phyloP scores from a whole-genome alignment of 1,140 invertebrate genomes.

The Geopemphigus sp. region DNA sequence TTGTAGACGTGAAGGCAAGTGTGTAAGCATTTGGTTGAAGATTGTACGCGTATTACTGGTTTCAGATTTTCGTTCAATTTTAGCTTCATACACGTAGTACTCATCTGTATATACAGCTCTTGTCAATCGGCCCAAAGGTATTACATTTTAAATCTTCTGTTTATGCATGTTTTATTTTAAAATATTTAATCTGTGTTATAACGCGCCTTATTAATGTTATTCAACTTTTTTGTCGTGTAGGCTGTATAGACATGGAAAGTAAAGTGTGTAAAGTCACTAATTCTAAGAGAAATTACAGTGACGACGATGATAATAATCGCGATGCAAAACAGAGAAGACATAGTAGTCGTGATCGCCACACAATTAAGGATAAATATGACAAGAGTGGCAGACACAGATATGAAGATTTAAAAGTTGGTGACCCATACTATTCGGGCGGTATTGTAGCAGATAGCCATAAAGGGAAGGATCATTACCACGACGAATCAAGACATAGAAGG shows the following conservation, averaged over 20 bases:
- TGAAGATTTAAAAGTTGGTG: conserved; percentile 15
- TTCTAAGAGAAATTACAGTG: not conserved
- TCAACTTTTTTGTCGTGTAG: not conserved
- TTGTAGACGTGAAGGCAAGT: not conserved
- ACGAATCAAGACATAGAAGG: conserved; percentile 27
- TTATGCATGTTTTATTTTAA: too few species aligned
- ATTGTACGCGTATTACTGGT: not conserved
- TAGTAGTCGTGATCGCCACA: not conserved
- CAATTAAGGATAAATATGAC: conserved; percentile 4
- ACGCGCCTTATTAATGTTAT: too few species aligned
- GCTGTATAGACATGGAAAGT: conserved; percentile 12
- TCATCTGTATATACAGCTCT: too few species aligned
- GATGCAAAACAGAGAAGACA: conserved; percentile 11
- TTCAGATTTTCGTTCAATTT: not conserved
- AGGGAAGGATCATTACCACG: not conserved
- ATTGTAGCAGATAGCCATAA: not conserved
- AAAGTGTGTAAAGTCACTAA: conserved; percentile 15
- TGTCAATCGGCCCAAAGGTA: too few species aligned
- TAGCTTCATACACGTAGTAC: too few species aligned
- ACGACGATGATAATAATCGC: not conserved
- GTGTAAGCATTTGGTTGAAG: not conserved
- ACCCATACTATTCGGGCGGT: conserved; percentile 35
- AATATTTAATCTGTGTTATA: too few species aligned
- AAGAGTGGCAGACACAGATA: not conserved
- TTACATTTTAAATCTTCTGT: too few species aligned